Evolutionary conservation across 2,113 vertebrate species (phyloP), one percentile per base, ranked within the genome.

Genomic region (Rana temporaria): DNA sequence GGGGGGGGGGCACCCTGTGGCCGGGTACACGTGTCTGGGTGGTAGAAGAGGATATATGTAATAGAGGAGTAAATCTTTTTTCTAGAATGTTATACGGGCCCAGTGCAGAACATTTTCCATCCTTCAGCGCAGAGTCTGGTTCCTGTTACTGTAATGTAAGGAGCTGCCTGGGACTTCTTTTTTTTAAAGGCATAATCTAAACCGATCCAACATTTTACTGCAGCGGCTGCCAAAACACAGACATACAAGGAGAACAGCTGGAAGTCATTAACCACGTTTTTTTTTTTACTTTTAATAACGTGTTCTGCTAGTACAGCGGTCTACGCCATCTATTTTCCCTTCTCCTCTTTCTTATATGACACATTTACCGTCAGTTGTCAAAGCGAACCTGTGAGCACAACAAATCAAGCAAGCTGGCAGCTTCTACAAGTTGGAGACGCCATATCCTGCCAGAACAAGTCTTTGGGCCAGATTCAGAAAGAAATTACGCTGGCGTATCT

Each of bases 221-320:
- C 22, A 32, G 53, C 22, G 24, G 0, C 7, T 64, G 79, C 79
- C 79, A 82, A 52, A 65, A 73, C 59, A 15, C 18, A 55, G 69
- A 82, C 79, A 73, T 82, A 82, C 65, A 82, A 66, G 79, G 60
- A 11, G 20, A 74, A 4, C 79, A 82, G 79, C 69, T 82, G 69
- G 42, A 30, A 74, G 19, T 55, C 70, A 82, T 82, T 82, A 82
- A 22, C 38, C 16, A 30, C 11, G 34, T 18, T 17, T 55, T 57
- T 59, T 74, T 75, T 75, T 60, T 53, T 30, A 26, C 30, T 66
- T 66, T 75, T 42, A 8, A 12, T 48, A 48, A 8, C 11, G 9
- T 48, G 42, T 48, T 48, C 42, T 48, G 42, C 42, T 11, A 48
- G 26, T 64, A 14, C 26, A 64, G 8, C 2, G 20, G 6, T 24